Percentiles rank a stretch among this genome's conserved stretches.
phyloP scores from a whole-genome alignment of 2,113 vertebrate species.

The Tachycineta bicolor region DNA sequence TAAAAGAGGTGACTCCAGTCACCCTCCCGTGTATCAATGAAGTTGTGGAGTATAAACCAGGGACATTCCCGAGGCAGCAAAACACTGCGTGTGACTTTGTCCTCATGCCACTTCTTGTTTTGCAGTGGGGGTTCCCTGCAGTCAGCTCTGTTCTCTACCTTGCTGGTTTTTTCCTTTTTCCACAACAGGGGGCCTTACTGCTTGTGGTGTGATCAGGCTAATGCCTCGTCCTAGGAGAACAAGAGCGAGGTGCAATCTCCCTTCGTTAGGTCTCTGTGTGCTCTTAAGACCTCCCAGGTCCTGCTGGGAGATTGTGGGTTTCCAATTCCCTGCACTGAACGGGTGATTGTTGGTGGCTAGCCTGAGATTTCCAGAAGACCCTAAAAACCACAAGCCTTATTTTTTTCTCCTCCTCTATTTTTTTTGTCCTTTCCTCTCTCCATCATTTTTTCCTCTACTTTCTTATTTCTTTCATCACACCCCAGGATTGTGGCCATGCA shows the following conservation, averaged over 20 bases:
- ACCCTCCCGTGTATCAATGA: not conserved
- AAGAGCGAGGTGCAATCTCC: not conserved
- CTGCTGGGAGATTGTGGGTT: not conserved
- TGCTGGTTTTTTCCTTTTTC: not conserved
- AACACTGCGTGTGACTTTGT: not conserved
- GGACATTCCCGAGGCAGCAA: constrained; percentile 3
- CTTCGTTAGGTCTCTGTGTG: not conserved
- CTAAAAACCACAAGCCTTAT: not conserved
- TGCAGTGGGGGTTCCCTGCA: not conserved
- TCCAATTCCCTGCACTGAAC: not conserved
- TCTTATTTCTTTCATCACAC: not conserved
- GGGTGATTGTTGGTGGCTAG: not conserved
- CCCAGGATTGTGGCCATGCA: not conserved
- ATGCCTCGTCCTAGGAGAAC: not conserved
- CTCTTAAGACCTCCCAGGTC: not conserved
- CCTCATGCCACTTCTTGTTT: constrained; percentile 33
- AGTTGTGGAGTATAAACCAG: constrained; percentile 11
- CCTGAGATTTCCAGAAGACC: not conserved
- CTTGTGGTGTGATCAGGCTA: not conserved
- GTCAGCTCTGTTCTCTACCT: not conserved
- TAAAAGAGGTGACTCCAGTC: not conserved
- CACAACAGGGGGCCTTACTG: not conserved
- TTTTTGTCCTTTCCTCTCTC: not conserved
- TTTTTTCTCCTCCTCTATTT: not conserved
- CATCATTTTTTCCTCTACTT: not conserved